Evolutionary conservation across 2,113 vertebrate species (phyloP), one percentile per base, ranked within the genome.

Genomic region (Cyphomyrus discorhynchus): DNA sequence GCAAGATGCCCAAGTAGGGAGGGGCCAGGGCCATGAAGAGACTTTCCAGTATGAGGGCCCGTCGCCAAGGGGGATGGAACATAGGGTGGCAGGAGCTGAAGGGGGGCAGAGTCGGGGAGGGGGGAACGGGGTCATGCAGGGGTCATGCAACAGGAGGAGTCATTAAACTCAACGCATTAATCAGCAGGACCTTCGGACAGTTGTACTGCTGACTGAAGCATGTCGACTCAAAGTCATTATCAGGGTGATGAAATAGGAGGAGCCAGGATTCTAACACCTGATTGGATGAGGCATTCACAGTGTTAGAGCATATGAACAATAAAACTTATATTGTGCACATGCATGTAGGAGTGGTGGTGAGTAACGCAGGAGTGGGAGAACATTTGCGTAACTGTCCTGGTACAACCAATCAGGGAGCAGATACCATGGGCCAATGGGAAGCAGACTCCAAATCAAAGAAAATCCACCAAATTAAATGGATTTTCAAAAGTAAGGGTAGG

Each of bases 131-230:
- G 45, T 21, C 66, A 77, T 88, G 74, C 53, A 17, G 35, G 87
- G 88, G 47, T 21, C 88, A 42, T 53, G 88, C 74, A 11, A 83
- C 15, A 15, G n/a, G 27, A 56, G 1, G 19, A 53, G 49, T 21
- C 27, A 89, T 50, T 52, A 53, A 56, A 39, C 15, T 53, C 85
- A 87, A 35, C 42, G 58, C 19, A 42, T 27, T 11, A 62, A 58
- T 31, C 10, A 97, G 91, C 97, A 91, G 24, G 45, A 96, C 95
- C 92, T 95, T 97, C 85, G 97, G 96, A 92, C 98, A 97, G 86
- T 42, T 39, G 97, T 88, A 98, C 94, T 90, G 98, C 97, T 92
- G 98, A 96, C 92, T 98, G 97, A 87, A 99, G 96, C 88, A 97
- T 49, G 46, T 46, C 2, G 24, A n/a, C 45, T 46, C 46, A 46